Evolutionary conservation across 2,888 invertebrate species (phyloP), one percentile per base, ranked within the genome.

Genomic region (Drosophila merina): DNA sequence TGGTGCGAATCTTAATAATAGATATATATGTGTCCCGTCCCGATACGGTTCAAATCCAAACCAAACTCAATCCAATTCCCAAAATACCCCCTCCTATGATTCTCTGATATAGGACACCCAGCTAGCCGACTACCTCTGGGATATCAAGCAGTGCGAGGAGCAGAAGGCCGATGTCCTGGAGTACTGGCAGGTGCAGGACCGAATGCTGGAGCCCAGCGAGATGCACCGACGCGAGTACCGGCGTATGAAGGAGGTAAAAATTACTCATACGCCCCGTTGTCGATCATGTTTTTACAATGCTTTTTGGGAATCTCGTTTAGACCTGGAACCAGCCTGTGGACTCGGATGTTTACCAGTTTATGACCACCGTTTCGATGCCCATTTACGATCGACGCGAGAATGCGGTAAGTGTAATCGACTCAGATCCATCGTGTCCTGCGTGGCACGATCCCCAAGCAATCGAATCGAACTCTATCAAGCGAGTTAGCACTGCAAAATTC

Each of bases 341-440:
- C 77, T 93, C 91, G 2, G 86, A 89, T 51, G 88, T 93, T 63
- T 97, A 96, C 90, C 95, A 96, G 81, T 93, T 98, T 89, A 97
- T 98, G 95, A 98, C 97, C 10, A 97, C 98, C 6, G 97, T 98
- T 12, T 96, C 98, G 60, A 95, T 97, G 93, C 98, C 98, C 6
- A 98, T 98, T 38, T 98, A 97, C 91, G 97, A 98, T 92, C 94
- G 95, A 79, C 95, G 96, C 49, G 95, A 96, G 78, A 95, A 96
- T 91, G 96, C 96, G 94, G 96, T 96, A 93, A 94, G 95, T 88
- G 33, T 33, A 59, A 48, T 14, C 9, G 48, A 25, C 47, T 12
- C 1, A n/a, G 26, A 26, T 7, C 30, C 28, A 26, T 31, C 30
- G 50, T 57, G 69, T 36, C 40, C 69, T 55, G 47, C 50, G 49